Conservation (phyloP, 2,888 invertebrate genomes). For the Epistrophella euchroma region DNA sequence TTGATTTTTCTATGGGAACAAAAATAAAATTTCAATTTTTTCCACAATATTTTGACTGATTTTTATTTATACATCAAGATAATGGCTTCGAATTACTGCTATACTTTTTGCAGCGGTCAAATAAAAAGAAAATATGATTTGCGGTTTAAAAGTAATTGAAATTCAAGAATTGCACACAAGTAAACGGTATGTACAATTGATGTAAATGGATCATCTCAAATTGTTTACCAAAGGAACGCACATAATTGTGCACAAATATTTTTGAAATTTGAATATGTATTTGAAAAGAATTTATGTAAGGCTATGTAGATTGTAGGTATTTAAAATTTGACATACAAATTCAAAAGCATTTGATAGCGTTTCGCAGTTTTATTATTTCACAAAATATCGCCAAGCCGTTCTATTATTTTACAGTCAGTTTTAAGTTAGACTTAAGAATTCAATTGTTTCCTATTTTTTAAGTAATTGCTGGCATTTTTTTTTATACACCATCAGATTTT, state of each 20-base stretch:
- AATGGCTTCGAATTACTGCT: background rate
- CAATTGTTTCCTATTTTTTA: no score
- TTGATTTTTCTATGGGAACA: background rate
- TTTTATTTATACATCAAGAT: background rate
- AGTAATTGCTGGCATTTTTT: no score
- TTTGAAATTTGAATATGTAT: background rate
- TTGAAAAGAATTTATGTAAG: no score
- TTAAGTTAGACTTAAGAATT: no score
- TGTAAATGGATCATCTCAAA: background rate
- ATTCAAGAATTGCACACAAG: background rate
- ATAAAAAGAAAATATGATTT: background rate
- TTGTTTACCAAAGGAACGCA: background rate
- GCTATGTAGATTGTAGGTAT: no score
- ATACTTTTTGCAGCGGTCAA: background rate
- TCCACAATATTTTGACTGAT: slow-evolving; percentile 7
- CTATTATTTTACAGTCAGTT: no score
- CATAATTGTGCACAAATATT: background rate
- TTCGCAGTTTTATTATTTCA: no score
- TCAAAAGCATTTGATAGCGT: no score
- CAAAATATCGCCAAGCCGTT: no score
- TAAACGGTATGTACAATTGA: background rate
- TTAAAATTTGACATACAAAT: no score
- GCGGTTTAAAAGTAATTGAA: no score
- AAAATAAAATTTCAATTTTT: background rate
- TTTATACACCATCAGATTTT: no score